Percentiles rank a stretch among this genome's conserved stretches.
Conservation (phyloP, 1,140 invertebrate species). For the Drosophila parvula region DNA sequence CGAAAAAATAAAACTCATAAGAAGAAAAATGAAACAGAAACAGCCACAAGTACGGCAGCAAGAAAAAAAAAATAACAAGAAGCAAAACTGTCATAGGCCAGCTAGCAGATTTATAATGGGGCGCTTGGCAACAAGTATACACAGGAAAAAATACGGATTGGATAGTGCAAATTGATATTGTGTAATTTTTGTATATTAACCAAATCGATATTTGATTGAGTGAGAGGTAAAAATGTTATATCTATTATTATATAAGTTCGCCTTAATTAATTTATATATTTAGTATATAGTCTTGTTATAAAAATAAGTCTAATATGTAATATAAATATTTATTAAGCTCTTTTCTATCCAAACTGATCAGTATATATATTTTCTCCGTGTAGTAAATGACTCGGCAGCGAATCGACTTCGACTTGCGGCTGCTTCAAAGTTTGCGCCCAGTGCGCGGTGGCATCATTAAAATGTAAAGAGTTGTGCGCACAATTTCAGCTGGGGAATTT, state of each 20-base stretch:
- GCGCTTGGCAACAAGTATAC: slow-evolving; percentile 68
- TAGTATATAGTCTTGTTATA: background rate
- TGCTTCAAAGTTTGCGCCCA: slow-evolving; percentile 73
- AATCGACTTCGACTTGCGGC: slow-evolving; percentile 61
- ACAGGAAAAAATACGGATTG: background rate
- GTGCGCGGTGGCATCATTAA: slow-evolving; percentile 75
- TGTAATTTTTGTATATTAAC: background rate
- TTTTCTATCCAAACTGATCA: background rate
- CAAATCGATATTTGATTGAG: background rate
- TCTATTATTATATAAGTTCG: no score
- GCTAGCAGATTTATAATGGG: slow-evolving; percentile 77
- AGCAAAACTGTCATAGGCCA: slow-evolving; percentile 76
- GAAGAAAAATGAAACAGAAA: slow-evolving; percentile 28
- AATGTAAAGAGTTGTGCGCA: slow-evolving; percentile 75
- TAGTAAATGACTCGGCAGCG: slow-evolving; percentile 66
- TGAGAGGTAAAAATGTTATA: background rate
- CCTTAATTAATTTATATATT: background rate
- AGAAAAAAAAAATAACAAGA: slow-evolving; percentile 38
- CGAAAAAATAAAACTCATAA: slow-evolving; percentile 14
- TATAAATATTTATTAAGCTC: background rate
- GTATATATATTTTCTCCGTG: background rate
- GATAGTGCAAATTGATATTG: background rate
- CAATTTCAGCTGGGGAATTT: slow-evolving; percentile 65
- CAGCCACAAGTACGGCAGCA: slow-evolving; percentile 32
- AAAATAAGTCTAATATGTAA: no score